A percentile compares a stretch with the other conserved stretches of the same genome.
Evolutionary conservation across 1,140 invertebrate species (phyloP).

Genomic region (Neocloeon triangulifer): DNA sequence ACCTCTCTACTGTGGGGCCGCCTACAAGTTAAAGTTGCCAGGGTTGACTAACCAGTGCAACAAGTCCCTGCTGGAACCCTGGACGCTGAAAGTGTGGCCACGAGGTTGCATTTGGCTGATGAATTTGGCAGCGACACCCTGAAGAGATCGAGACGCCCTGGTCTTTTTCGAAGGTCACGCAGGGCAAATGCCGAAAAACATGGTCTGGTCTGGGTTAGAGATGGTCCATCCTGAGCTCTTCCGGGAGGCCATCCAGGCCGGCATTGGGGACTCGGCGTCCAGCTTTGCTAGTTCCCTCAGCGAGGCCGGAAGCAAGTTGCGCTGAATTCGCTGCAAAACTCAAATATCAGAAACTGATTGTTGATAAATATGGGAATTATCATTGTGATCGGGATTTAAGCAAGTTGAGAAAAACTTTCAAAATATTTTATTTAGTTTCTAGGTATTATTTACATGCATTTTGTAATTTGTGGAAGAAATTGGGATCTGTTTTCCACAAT

Average conservation of each 20-base stretch:
- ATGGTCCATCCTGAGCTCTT: slow-evolving; percentile 29
- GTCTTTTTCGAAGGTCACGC: slow-evolving; percentile 26
- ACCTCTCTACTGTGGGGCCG: slow-evolving; percentile 20
- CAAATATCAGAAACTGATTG: too few relatives aligned
- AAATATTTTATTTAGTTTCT: too few relatives aligned
- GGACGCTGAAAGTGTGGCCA: slow-evolving; percentile 24
- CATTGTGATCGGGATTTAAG: too few relatives aligned
- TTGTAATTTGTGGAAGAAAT: too few relatives aligned
- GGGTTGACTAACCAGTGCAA: slow-evolving; percentile 28
- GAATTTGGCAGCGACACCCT: slow-evolving; percentile 24
- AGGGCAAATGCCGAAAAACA: slow-evolving; percentile 19
- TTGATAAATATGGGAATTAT: too few relatives aligned
- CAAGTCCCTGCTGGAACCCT: slow-evolving; percentile 24
- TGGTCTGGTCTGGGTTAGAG: slow-evolving; percentile 31
- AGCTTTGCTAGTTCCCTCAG: too few relatives aligned
- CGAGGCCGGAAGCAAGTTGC: too few relatives aligned
- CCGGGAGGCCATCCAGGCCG: slow-evolving; percentile 24
- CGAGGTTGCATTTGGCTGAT: slow-evolving; percentile 23
- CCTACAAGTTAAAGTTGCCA: slow-evolving; percentile 16
- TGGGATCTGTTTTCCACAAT: too few relatives aligned
- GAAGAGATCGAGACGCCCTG: slow-evolving; percentile 22
- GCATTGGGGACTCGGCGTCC: slow-evolving; percentile 21
- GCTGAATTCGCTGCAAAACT: too few relatives aligned
- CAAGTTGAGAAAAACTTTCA: too few relatives aligned
- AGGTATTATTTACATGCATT: too few relatives aligned